Evolutionary conservation across 2,888 invertebrate genomes (phyloP), one percentile per base, ranked within the genome.

Genomic region (Cotesia congregata): DNA sequence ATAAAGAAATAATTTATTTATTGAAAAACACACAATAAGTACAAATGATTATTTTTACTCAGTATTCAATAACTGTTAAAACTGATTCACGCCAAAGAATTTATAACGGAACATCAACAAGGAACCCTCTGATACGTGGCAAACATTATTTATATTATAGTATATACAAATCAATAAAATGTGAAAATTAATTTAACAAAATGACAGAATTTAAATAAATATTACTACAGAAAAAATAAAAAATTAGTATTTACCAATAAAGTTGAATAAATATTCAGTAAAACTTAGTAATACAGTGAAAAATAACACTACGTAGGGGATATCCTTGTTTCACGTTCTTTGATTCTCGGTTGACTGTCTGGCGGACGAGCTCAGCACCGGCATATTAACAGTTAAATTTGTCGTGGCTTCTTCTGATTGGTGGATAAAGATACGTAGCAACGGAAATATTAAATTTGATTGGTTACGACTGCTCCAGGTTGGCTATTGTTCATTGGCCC

Each of bases 401-500:
- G 91, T 92, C 94, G 94, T 94, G 94, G 91, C 91, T 88, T 73
- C 84, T 85, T 84, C 39, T 85, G 89, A 94, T 94, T 94, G 93
- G 94, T 86, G 80, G 79, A 85, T 82, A 83, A 85, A 15, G 83
- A 86, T 83, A 86, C 89, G 83, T 80, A 79, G 80, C 78, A 86
- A 82, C 82, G 84, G 87, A 86, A 88, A 83, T 77, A 90, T 88
- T 86, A 70, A 84, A 85, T 83, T 7, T 84, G 87, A 93, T 93
- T 93, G 92, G 93, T 85, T 78, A 78, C 85, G 81, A 83, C 86
- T 50, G 83, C 89, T 83, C 89, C 90, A 92, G 30, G 93, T 92
- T 93, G 94, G 92, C 93, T 86, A 67, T 41, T 82, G 83, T 68
- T 84, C 80, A 94, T 94, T 94, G 94, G 94, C 93, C 93, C 94